Base-by-base conservation (phyloP, 2,113 vertebrate species). In the Pristiophorus japonicus region DNA sequence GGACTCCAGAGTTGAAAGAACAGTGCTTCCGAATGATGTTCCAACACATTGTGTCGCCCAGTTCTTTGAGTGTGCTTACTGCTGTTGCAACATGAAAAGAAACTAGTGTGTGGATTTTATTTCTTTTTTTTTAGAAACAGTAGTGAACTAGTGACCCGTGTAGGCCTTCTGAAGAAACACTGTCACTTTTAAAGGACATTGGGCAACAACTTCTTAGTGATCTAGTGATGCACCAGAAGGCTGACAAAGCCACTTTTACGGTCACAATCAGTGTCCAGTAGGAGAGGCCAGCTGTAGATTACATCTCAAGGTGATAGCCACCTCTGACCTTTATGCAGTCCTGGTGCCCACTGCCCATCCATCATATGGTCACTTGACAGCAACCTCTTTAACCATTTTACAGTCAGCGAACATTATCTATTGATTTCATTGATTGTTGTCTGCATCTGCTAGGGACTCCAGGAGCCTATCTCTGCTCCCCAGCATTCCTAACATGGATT, bases 391-490 rank as follows among this genome's bases (percentile, higher is more conserved):
- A 96, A 97, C 96, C 90, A 96, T 97, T 97, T 97, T 96, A 97
- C 96, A 96, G 97, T 97, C 96, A 45, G 95, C 95, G 96, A 97
- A 97, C 97, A 96, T 96, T 96, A 96, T 59, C 96, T 97, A 97
- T 98, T 97, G 97, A 98, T 97, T 97, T 96, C 96, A 97, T 97
- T 96, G 97, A 97, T 96, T 97, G 95, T 95, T 96, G 96, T 96
- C 96, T 96, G 96, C 97, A 96, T 97, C 96, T 97, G 96, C 96
- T 95, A 78, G 34, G 96, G 95, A 95, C 96, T 38, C 0, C 8
- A 24, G 94, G 51, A 95, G 95, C 81, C 95, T 95, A 92, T 88
- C 45, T 96, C 90, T 12, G 45, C 55, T 78, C 66, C 90, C 81
- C 95, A 95, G 70, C 67, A 94, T 75, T 51, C 88, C 63, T 22